Conservation (phyloP, 2,113 vertebrate genomes). For the Rattus norvegicus region DNA sequence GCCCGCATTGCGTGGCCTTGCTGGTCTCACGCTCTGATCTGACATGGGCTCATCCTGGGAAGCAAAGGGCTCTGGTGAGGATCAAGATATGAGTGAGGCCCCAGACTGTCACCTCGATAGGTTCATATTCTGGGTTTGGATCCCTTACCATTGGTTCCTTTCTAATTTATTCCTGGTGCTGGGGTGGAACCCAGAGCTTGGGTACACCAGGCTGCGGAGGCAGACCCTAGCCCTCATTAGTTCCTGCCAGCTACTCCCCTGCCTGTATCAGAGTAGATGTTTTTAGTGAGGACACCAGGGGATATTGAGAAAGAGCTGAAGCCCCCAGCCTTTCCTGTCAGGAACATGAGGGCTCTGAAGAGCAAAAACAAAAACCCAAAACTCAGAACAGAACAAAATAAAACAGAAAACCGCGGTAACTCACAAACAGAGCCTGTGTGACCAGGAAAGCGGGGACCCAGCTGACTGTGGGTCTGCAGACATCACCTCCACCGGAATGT, state of each 20-base stretch:
- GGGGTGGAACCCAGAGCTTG: background rate
- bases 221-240: background rate
- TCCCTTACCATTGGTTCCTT: background rate
- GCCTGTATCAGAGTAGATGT: background rate
- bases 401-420: no score
- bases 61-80: background rate
- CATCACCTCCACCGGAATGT: accelerated
- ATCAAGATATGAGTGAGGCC: background rate
- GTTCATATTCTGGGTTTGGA: background rate
- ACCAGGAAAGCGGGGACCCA: background rate
- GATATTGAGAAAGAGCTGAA: background rate
- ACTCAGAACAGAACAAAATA: background rate
- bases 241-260: background rate
- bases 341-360: no score
- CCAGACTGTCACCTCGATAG: background rate
- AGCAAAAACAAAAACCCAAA: no score
- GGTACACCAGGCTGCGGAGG: background rate
- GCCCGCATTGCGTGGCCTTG: background rate
- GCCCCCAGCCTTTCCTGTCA: background rate
- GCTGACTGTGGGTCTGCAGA: background rate
- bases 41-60: background rate
- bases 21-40: background rate
- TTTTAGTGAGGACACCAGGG: background rate
- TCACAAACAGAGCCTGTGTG: no score
- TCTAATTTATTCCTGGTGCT: background rate